These are phyloP conservation scores for Drosophila melanosoma DNA, from an alignment of 2,888 invertebrate species.

Conservation along the genomic window DNA sequence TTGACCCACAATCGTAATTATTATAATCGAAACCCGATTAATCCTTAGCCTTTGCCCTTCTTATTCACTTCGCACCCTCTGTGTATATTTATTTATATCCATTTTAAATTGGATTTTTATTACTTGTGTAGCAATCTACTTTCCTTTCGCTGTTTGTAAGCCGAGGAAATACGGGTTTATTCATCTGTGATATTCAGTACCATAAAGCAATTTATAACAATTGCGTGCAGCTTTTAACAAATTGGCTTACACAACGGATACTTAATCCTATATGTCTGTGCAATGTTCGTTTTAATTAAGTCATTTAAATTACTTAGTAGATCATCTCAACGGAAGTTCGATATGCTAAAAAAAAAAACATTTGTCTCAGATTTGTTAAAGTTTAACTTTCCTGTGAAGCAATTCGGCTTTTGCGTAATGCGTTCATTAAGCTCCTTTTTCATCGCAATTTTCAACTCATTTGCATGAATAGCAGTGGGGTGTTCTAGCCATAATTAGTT, in stretches of 20 bases:
- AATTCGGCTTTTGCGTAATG: slow-evolving; percentile 30
- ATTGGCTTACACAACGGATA: slow-evolving; percentile 23
- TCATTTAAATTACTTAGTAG: slow-evolving; percentile 54
- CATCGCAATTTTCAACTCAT: slow-evolving; percentile 47
- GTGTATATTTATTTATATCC: slow-evolving; percentile 1
- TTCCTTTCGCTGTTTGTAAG: not conserved
- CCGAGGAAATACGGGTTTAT: not conserved
- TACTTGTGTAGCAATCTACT: not conserved
- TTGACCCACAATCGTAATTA: not conserved
- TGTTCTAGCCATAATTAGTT: slow-evolving; percentile 43
- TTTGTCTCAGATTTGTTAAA: not conserved
- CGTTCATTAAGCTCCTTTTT: slow-evolving; percentile 42
- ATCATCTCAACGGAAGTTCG: not conserved
- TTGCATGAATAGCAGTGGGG: slow-evolving; percentile 48
- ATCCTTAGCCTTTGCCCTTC: not conserved
- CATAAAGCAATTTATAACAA: slow-evolving; percentile 8
- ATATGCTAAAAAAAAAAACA: not conserved
- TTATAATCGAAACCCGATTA: not conserved
- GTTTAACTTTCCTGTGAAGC: slow-evolving; percentile 1
- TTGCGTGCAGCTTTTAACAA: slow-evolving; percentile 13
- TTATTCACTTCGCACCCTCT: not conserved
- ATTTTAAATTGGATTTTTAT: slow-evolving; percentile 9
- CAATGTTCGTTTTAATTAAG: slow-evolving; percentile 22
- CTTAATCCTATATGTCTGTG: slow-evolving; percentile 2
- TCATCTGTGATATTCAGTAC: not conserved